Percentiles rank a stretch among this genome's conserved stretches.
These are phyloP conservation scores for silkworm (Bombyx mori) DNA, from an alignment of 1,140 invertebrate genomes.

Conservation along the genomic window DNA sequence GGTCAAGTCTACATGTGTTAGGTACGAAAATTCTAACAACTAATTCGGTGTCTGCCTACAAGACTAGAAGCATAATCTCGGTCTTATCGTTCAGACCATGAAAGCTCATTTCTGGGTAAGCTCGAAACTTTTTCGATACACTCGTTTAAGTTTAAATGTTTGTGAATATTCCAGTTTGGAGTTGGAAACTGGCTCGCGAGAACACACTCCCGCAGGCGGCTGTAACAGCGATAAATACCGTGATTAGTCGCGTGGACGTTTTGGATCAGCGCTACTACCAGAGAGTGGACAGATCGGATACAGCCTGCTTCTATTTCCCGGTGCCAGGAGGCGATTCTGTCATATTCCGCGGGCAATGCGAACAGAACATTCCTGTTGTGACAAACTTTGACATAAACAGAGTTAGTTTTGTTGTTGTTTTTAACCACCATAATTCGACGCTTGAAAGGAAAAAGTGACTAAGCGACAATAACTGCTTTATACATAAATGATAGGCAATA, in stretches of 20 bases:
- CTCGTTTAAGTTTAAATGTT: not conserved
- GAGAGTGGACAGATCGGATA: slow-evolving; percentile 16
- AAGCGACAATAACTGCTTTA: too few relatives aligned
- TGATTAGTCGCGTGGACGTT: slow-evolving; percentile 21
- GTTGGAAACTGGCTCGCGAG: slow-evolving; percentile 34
- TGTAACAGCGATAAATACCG: slow-evolving; percentile 16
- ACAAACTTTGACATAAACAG: slow-evolving; percentile 25
- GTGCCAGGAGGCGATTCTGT: slow-evolving; percentile 18
- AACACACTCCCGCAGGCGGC: slow-evolving; percentile 17
- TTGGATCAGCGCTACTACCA: slow-evolving; percentile 27
- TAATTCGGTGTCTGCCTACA: too few relatives aligned
- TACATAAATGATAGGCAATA: too few relatives aligned
- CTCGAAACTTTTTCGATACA: not conserved
- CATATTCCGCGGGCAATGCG: slow-evolving; percentile 37
- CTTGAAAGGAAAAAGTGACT: too few relatives aligned
- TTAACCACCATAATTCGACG: too few relatives aligned
- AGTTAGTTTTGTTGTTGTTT: slow-evolving; percentile 19
- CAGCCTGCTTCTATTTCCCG: slow-evolving; percentile 38
- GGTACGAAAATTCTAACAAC: too few relatives aligned
- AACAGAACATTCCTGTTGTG: slow-evolving; percentile 29
- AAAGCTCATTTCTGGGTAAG: too few relatives aligned
- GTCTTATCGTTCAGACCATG: too few relatives aligned
- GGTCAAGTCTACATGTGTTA: too few relatives aligned
- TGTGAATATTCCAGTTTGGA: slow-evolving; percentile 26
- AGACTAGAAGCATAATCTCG: too few relatives aligned